Conservation (phyloP, 2,797 vertebrate species). For the Pangasius macronema region DNA sequence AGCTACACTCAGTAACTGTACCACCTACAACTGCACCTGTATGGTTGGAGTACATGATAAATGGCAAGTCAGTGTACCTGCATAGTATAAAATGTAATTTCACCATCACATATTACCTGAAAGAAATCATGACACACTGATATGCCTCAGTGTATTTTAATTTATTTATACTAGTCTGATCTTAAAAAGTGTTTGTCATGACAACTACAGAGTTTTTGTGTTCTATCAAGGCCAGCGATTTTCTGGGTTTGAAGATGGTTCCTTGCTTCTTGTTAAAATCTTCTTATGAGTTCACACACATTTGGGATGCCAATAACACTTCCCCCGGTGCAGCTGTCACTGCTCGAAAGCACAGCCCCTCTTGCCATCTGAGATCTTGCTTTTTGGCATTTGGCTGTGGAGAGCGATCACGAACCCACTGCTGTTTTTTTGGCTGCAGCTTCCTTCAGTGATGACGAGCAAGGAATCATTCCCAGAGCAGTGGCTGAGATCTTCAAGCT, state of each 20-base stretch:
- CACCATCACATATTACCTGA: background rate
- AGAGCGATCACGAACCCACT: conserved; percentile 51
- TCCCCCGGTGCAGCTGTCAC: conserved; percentile 61
- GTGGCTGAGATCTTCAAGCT: conserved; percentile 94
- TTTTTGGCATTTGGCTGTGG: conserved; percentile 47
- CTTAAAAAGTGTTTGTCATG: conserved; percentile 29
- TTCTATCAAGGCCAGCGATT: conserved; percentile 47
- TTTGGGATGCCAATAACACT: conserved; percentile 59
- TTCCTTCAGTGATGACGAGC: conserved; percentile 90
- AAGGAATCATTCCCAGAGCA: conserved; percentile 93
- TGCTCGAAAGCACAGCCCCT: conserved; percentile 48
- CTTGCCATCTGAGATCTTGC: conserved; percentile 56
- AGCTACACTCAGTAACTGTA: background rate
- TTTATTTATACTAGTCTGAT: conserved; percentile 1
- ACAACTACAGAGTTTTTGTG: conserved; percentile 42
- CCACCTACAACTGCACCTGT: background rate
- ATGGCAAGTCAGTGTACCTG: background rate
- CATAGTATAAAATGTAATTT: background rate
- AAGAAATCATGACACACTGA: background rate
- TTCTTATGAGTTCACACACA: conserved; percentile 51
- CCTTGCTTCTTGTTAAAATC: conserved; percentile 52
- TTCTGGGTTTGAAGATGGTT: conserved; percentile 47
- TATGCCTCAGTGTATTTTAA: background rate
- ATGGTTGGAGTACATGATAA: background rate
- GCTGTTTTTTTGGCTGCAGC: conserved; percentile 72